Base-by-base conservation (phyloP, 1,140 invertebrate species). In the Agrypnia vestita region DNA sequence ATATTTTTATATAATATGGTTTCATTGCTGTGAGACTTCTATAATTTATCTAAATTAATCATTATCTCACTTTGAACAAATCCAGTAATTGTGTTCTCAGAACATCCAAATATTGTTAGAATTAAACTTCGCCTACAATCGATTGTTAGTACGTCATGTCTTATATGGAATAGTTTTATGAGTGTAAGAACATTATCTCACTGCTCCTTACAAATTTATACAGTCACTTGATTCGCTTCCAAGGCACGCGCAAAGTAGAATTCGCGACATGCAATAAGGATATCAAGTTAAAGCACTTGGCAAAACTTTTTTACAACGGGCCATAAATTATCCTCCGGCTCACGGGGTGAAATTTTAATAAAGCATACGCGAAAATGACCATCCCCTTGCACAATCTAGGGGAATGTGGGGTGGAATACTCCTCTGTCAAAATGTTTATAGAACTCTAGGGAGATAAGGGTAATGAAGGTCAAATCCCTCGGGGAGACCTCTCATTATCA, bases 341-440 rank as follows among this genome's bases (percentile, higher is more conserved):
- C 61, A 64, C 61, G 61, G 61, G 67, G 71, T 69, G 72, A 78
- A 80, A 83, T 80, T 82, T 82, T 82, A 80, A 83, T 80, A 78
- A 83, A 79, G 76, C 75, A 80, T 69, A 80, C 59, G 71, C 19
- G 69, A 59, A 78, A 82, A 83, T 80, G 82, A 80, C 79, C 82
- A 61, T 49, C 15, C 55, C 47, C 55, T 62, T 43, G 15, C 73
- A 43, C 19, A 61, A 49, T 44, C 73, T 64, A 64, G 25, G 13
- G 51, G 71, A 55, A 8, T 17, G 49, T 12, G 46, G 67, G 67
- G 67, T n/a, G 25, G 13, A n/a, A 15, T 49, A 44, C 43, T 77
- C 71, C 79, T 59, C 82, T 83, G 82, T 83, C 82, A 81, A 83
- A 83, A 83, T 83, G 82, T 79, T 83, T 83, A 83, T 83, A 77